These are phyloP conservation scores for Vanessa tameamea DNA, from an alignment of 1,140 invertebrate genomes.

Conservation along the genomic window DNA sequence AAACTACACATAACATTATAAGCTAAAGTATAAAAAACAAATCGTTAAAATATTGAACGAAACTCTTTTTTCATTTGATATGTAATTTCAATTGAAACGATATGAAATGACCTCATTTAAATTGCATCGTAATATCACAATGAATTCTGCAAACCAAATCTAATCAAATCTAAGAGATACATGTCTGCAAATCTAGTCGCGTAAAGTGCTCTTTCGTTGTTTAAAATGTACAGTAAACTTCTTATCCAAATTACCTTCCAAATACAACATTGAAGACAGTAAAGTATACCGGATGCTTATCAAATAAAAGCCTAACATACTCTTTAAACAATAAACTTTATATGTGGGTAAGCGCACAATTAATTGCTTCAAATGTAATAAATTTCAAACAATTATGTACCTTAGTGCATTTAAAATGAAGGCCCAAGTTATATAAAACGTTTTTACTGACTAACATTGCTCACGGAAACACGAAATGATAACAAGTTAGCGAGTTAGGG, in stretches of 20 bases:
- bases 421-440: not conserved
- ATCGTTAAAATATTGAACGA: too few species aligned
- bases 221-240: too few species aligned
- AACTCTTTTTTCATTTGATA: too few species aligned
- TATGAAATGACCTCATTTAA: too few species aligned
- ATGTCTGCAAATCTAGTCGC: too few species aligned
- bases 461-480: slow-evolving; percentile 26
- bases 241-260: not conserved
- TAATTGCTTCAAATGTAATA: not conserved
- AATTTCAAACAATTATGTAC: not conserved
- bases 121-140: too few species aligned
- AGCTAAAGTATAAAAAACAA: too few species aligned
- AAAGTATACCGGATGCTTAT: not conserved
- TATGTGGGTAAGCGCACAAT: not conserved
- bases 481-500: slow-evolving; percentile 19
- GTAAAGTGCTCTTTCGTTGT: too few species aligned
- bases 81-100: too few species aligned
- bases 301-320: slow-evolving; percentile 7
- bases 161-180: too few species aligned
- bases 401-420: not conserved
- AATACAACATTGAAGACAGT: slow-evolving; percentile 8
- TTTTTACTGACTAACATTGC: slow-evolving; percentile 22
- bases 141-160: too few species aligned
- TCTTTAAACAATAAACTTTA: slow-evolving; percentile 1
- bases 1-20: too few species aligned